These are phyloP conservation scores for Oscheius sp. DNA, from an alignment of 2,888 invertebrate genomes.

Conservation along the genomic window DNA sequence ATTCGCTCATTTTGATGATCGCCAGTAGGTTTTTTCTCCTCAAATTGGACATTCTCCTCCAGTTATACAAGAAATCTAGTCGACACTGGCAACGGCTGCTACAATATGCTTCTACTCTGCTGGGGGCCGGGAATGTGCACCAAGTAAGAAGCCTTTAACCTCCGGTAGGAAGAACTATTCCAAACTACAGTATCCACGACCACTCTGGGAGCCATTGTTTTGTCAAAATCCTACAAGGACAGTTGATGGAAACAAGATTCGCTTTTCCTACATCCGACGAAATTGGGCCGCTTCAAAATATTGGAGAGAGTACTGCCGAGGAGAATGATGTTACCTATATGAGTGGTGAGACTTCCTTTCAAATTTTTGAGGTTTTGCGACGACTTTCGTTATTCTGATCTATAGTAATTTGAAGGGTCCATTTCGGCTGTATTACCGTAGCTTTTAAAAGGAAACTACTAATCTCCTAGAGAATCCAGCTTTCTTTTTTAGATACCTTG, in stretches of 20 bases:
- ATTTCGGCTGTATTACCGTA: too few relatives aligned
- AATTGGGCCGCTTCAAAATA: constrained; percentile 76
- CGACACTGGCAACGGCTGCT: constrained; percentile 78
- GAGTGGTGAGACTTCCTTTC: constrained; percentile 78
- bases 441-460: too few relatives aligned
- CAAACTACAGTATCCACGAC: constrained; percentile 84
- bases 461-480: background rate
- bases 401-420: too few relatives aligned
- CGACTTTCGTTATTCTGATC: too few relatives aligned
- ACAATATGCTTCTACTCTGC: constrained; percentile 93
- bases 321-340: constrained; percentile 89
- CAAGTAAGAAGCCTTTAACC: constrained; percentile 74
- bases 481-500: constrained; percentile 85
- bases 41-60: background rate
- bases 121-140: constrained; percentile 87
- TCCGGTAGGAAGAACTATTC: background rate
- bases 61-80: constrained; percentile 90
- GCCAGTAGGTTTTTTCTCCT: constrained; percentile 66
- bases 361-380: background rate
- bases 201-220: constrained; percentile 95
- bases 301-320: constrained; percentile 77
- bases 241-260: constrained; percentile 82
- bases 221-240: constrained; percentile 87
- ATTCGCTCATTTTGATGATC: constrained; percentile 91
- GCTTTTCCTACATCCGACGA: constrained; percentile 79